Evolutionary conservation across 2,797 vertebrate species (phyloP).

Genomic region (Artibeus lituratus): DNA sequence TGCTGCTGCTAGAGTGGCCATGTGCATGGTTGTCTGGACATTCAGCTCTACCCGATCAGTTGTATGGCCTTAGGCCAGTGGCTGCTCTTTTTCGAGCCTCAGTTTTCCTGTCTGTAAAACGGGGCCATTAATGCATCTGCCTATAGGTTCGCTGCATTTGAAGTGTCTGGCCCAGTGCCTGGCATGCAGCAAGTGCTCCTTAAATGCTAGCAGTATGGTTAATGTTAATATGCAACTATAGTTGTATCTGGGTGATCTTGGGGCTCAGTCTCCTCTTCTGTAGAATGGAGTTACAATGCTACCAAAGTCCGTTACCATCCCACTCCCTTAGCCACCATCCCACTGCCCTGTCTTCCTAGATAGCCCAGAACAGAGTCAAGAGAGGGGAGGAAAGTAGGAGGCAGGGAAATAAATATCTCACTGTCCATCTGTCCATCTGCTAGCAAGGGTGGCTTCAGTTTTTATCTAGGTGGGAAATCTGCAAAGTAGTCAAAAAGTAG

Average conservation of each 20-base stretch:
- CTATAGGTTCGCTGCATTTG: neutral
- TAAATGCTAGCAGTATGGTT: neutral
- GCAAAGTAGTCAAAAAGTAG: conserved; percentile 74
- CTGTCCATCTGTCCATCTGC: neutral
- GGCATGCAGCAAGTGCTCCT: neutral
- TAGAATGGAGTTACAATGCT: neutral
- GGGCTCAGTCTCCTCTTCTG: conserved; percentile 28
- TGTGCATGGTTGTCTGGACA: neutral
- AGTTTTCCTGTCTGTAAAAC: neutral
- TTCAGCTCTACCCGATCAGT: neutral
- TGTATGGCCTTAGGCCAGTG: neutral
- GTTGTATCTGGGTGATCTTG: neutral
- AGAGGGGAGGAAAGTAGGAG: conserved; percentile 14
- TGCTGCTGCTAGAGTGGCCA: neutral
- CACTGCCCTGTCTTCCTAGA: neutral
- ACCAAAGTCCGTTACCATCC: neutral
- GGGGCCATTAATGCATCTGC: neutral
- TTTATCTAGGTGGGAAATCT: conserved; percentile 78
- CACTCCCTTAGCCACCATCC: accelerated
- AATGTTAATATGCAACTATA: neutral
- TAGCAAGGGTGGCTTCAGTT: conserved; percentile 73
- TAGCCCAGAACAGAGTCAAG: conserved; percentile 35
- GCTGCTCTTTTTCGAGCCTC: neutral
- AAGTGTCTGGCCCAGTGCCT: neutral
- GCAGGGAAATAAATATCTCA: neutral